Base-by-base conservation (phyloP, 2,113 vertebrate species). In the Rhombomys opimus region DNA sequence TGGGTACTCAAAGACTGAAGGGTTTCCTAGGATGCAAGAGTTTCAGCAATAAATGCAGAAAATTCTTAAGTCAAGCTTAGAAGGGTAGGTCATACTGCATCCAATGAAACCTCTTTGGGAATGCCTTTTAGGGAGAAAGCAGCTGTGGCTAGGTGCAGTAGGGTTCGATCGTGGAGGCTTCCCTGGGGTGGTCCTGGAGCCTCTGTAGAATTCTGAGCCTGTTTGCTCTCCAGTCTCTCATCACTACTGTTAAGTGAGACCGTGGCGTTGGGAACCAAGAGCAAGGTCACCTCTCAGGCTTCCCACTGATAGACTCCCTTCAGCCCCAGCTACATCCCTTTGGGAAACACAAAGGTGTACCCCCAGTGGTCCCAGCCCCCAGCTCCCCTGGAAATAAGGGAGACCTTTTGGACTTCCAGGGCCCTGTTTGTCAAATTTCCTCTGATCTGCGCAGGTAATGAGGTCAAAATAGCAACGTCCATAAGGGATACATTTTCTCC, bases 401-500 rank as follows among this genome's bases (percentile, higher is more conserved):
- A 96, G 76, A 50, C 59, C 87, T 91, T 75, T 81, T 95, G 82
- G 90, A 63, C 52, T 94, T 94, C 38, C 30, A 32, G 82, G 63
- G 86, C 78, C 68, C 81, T 91, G 12, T 95, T 96, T 96, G 90
- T 97, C 95, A 91, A 97, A 97, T 91, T 96, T 65, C 90, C 65
- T 97, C 92, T 98, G 95, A 97, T 95, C 96, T 95, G 41, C 41
- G n/a, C 97, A 96, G 93, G 94, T 97, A 98, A 98, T 96, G 97
- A 98, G 97, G 96, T 98, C 97, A 96, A 91, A 96, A 96, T 89
- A 93, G 75, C 96, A 91, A 87, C 0, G 63, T 95, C 97, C 97
- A 86, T 97, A 95, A 97, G 97, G 97, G 94, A 97, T 96, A 96
- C 90, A 96, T 97, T 97, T 97, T 96, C 97, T 98, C 97, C 91